These are phyloP conservation scores for Drosophila carrolli DNA, from an alignment of 1,140 invertebrate genomes.

Conservation along the genomic window DNA sequence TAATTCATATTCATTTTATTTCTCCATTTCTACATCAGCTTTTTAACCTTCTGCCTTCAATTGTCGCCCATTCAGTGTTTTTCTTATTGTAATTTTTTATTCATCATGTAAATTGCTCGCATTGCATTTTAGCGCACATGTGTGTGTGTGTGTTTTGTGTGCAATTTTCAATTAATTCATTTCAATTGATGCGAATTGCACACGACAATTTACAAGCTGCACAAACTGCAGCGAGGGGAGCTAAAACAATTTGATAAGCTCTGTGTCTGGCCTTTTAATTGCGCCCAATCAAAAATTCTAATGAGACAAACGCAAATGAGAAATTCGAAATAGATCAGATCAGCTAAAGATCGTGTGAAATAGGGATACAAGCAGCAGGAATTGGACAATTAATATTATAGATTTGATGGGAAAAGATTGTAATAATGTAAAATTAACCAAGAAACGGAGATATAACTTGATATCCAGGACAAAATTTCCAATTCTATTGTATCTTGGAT, in stretches of 20 bases:
- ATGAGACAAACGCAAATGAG: conserved; percentile 38
- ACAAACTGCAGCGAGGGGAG: conserved; percentile 31
- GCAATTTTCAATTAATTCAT: conserved; percentile 75
- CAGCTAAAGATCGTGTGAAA: conserved; percentile 27
- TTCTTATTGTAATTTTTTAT: conserved; percentile 36
- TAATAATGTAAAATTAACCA: too few relatives aligned
- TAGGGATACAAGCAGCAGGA: conserved; percentile 1
- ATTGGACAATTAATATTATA: neutral
- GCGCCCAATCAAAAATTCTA: conserved; percentile 76
- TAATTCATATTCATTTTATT: neutral
- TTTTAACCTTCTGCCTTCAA: conserved; percentile 49
- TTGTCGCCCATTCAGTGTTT: conserved; percentile 65
- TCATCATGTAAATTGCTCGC: conserved; percentile 68
- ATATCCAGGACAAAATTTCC: neutral
- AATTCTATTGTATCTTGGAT: neutral
- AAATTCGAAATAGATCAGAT: conserved; percentile 17
- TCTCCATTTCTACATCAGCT: neutral
- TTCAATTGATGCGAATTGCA: conserved; percentile 75
- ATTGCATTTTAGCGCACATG: conserved; percentile 40
- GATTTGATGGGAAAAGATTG: neutral
- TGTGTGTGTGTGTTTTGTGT: conserved; percentile 37
- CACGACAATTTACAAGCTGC: conserved; percentile 50
- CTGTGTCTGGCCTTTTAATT: conserved; percentile 58
- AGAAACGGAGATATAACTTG: too few relatives aligned
- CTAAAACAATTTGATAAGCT: conserved; percentile 39